Conservation (phyloP, 2,888 invertebrate species). For the Metalampra italica region DNA sequence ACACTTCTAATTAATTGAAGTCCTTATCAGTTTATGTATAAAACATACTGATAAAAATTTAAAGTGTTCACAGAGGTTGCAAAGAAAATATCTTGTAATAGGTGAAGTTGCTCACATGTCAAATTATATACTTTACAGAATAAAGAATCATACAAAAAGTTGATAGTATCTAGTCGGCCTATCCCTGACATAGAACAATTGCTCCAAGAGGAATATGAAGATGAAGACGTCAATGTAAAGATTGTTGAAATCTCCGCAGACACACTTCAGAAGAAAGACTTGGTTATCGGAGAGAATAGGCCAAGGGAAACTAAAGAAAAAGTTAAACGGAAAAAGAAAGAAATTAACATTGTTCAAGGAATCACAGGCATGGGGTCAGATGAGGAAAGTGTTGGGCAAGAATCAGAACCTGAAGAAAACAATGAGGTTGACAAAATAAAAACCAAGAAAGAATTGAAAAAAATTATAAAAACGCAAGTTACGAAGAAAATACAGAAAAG, state of each 20-base stretch:
- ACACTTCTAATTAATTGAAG: too few relatives aligned
- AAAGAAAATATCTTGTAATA: too few relatives aligned
- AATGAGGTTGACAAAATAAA: slow-evolving; percentile 47
- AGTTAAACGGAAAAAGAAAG: slow-evolving; percentile 24
- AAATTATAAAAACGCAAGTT: slow-evolving; percentile 83
- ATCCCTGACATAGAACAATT: slow-evolving; percentile 84
- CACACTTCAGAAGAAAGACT: slow-evolving; percentile 83
- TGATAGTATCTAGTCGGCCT: slow-evolving; percentile 84
- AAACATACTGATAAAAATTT: too few relatives aligned
- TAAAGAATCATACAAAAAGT: slow-evolving; percentile 85
- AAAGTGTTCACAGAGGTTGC: too few relatives aligned
- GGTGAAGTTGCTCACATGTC: too few relatives aligned
- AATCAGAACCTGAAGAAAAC: slow-evolving; percentile 34
- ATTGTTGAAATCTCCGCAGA: slow-evolving; percentile 85
- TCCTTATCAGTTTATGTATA: too few relatives aligned
- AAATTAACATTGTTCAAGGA: slow-evolving; percentile 28
- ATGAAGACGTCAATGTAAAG: slow-evolving; percentile 87
- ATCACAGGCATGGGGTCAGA: slow-evolving; percentile 62
- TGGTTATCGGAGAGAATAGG: slow-evolving; percentile 85
- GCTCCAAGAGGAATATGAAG: slow-evolving; percentile 84
- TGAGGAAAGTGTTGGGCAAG: slow-evolving; percentile 44
- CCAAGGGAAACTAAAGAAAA: slow-evolving; percentile 46
- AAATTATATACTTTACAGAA: slow-evolving; percentile 42
- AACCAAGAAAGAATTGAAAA: slow-evolving; percentile 84
- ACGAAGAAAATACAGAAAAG: slow-evolving; percentile 86